Evolutionary conservation across 2,113 vertebrate species (phyloP).

Genomic region (Phylloscopus trochiloides): DNA sequence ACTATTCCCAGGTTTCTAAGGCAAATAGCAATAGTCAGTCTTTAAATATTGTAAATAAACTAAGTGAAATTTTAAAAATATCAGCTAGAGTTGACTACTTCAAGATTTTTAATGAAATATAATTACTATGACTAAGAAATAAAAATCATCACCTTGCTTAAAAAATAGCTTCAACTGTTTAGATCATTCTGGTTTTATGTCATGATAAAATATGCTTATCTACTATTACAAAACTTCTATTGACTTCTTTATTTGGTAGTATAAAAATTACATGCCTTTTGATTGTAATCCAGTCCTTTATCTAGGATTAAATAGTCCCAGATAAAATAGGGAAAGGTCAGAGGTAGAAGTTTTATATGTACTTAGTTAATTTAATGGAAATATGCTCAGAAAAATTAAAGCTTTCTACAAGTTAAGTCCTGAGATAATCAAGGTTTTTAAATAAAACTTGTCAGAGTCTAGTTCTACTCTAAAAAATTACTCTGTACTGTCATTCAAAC

Average conservation of each 20-base stretch:
- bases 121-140: background rate
- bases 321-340: background rate
- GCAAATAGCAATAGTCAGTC: background rate
- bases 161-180: background rate
- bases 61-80: background rate
- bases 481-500: background rate
- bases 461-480: background rate
- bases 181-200: background rate
- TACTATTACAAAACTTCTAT: slow-evolving; percentile 4
- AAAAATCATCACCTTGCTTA: background rate
- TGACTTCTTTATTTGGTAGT: slow-evolving; percentile 7
- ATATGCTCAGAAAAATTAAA: background rate
- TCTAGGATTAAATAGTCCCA: background rate
- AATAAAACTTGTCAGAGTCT: background rate
- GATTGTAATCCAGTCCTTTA: slow-evolving; percentile 21
- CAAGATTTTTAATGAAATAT: background rate
- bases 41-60: background rate
- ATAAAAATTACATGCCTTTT: slow-evolving; percentile 10
- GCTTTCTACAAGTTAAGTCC: background rate
- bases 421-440: background rate
- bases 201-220: slow-evolving; percentile 5
- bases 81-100: background rate
- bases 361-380: slow-evolving; percentile 22
- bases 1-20: slow-evolving; percentile 7
- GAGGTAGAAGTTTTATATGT: background rate